A percentile compares a stretch with the other conserved stretches of the same genome.
Conservation (phyloP, 1,140 invertebrate species). For the Nasonia longicornis region DNA sequence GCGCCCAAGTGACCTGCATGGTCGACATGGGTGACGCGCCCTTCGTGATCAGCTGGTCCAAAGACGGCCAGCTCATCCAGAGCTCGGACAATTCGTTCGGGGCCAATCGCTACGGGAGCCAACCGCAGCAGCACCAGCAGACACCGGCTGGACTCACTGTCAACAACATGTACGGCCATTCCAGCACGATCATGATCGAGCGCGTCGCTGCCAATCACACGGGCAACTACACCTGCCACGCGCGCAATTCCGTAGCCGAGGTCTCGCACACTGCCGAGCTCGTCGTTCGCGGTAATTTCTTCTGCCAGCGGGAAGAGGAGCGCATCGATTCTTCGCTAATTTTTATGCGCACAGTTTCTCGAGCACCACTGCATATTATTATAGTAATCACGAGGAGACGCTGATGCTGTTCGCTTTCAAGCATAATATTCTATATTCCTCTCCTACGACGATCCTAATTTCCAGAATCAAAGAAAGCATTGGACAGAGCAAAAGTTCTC, state of each 20-base stretch:
- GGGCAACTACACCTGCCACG: slow-evolving; percentile 91
- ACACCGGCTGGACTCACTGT: slow-evolving; percentile 60
- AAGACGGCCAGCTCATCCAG: slow-evolving; percentile 79
- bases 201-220: slow-evolving; percentile 85
- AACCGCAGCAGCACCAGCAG: slow-evolving; percentile 38
- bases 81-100: slow-evolving; percentile 65
- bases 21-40: slow-evolving; percentile 95
- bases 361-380: neutral
- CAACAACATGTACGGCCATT: slow-evolving; percentile 83
- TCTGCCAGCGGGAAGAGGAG: neutral
- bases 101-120: slow-evolving; percentile 41
- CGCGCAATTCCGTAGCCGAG: slow-evolving; percentile 84
- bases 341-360: slow-evolving; percentile 12
- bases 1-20: slow-evolving; percentile 92
- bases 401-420: neutral
- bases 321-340: slow-evolving; percentile 21
- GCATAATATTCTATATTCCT: too few relatives aligned
- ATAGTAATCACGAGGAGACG: neutral
- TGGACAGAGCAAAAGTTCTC: too few relatives aligned
- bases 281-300: slow-evolving; percentile 77
- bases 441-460: too few relatives aligned
- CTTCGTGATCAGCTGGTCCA: slow-evolving; percentile 87
- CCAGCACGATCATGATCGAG: slow-evolving; percentile 89
- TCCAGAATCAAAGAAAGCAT: neutral
- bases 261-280: slow-evolving; percentile 74